Conservation (phyloP, 2,888 invertebrate genomes). For the Cabera pusaria region DNA sequence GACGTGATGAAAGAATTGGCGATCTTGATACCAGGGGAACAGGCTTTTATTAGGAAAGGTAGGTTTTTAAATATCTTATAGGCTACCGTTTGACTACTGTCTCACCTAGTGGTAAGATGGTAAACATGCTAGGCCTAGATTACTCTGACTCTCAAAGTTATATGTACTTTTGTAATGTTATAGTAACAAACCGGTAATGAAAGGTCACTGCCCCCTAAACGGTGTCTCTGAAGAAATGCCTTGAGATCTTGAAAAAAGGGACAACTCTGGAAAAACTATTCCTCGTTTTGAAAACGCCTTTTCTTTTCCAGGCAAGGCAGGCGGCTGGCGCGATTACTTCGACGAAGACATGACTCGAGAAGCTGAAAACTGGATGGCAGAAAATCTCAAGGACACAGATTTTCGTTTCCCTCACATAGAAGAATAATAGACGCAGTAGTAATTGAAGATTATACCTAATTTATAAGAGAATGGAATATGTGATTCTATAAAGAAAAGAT, state of each 20-base stretch:
- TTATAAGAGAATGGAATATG: constrained; percentile 2
- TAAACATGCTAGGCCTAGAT: no score
- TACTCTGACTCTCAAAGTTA: no score
- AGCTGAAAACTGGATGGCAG: constrained; percentile 88
- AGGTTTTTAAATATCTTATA: constrained; percentile 10
- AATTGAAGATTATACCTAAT: no score
- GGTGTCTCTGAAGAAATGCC: no score
- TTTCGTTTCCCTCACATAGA: constrained; percentile 79
- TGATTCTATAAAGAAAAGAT: constrained; percentile 46
- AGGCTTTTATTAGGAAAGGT: constrained; percentile 87
- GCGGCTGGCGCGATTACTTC: constrained; percentile 89
- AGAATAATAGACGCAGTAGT: constrained; percentile 2
- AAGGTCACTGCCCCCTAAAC: no score
- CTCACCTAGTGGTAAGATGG: no score
- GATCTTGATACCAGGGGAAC: constrained; percentile 82
- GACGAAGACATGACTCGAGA: constrained; percentile 85
- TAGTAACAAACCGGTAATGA: no score
- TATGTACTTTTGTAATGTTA: no score
- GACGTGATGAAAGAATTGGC: constrained; percentile 85
- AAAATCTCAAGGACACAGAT: constrained; percentile 84
- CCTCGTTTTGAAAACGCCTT: no score
- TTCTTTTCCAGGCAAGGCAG: constrained; percentile 77
- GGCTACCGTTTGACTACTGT: no score
- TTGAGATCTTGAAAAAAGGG: no score
- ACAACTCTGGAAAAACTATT: no score